These are phyloP conservation scores for Aplysina aerophoba DNA, from an alignment of 37 sponge, comb jelly and placozoan genomes.

Conservation along the genomic window DNA sequence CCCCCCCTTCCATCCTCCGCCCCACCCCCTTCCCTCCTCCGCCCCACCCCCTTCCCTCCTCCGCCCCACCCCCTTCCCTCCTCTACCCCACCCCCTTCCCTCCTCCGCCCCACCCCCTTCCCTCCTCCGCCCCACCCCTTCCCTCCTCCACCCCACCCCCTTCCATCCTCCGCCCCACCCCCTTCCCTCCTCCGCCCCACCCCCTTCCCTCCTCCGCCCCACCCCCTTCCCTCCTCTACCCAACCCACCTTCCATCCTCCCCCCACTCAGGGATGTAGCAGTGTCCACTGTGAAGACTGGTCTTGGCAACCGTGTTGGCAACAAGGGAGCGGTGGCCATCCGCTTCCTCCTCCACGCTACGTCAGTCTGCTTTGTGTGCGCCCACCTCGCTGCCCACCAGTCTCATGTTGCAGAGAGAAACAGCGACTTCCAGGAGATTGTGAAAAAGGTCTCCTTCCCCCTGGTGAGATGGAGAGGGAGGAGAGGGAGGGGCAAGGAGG, in stretches of 20 bases:
- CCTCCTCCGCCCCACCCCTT: too few relatives aligned
- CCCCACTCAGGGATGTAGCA: slow-evolving; percentile 63
- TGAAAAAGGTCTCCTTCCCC: slow-evolving; percentile 77
- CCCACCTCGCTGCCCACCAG: slow-evolving; percentile 98
- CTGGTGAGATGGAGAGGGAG: slow-evolving; percentile 40
- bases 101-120: too few relatives aligned
- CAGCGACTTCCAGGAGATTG: slow-evolving; percentile 86
- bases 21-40: too few relatives aligned
- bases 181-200: background rate
- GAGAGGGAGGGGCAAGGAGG: background rate
- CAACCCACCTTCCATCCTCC: background rate
- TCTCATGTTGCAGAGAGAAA: slow-evolving; percentile 86
- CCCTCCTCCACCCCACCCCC: too few relatives aligned
- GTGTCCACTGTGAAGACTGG: slow-evolving; percentile 96
- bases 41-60: too few relatives aligned
- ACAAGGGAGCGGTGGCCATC: slow-evolving; percentile 96
- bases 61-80: too few relatives aligned
- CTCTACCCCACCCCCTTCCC: too few relatives aligned
- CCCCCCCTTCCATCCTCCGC: too few relatives aligned
- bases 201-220: slow-evolving; percentile 27
- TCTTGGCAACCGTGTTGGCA: slow-evolving; percentile 93
- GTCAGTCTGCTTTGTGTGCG: slow-evolving; percentile 95
- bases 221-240: slow-evolving; percentile 1
- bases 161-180: too few relatives aligned
- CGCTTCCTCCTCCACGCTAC: slow-evolving; percentile 85